Base-by-base conservation (phyloP, 2,797 vertebrate genomes). In the Lacerta agilis region DNA sequence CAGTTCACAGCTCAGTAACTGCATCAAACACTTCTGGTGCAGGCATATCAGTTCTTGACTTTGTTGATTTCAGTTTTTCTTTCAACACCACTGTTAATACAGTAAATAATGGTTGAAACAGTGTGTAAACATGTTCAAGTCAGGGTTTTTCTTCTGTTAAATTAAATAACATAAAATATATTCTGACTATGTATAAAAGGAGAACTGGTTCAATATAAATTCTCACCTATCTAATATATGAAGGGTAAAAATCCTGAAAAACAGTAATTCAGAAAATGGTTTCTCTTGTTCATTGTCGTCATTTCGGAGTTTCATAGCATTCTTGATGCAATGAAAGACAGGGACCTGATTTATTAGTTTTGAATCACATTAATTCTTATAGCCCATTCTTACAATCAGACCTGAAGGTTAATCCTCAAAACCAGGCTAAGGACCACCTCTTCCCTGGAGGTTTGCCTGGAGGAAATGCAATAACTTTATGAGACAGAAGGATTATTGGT, bases 111-210 rank as follows among this genome's bases (percentile, higher is more conserved):
- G 55, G 25, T 27, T 76, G 58, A 75, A 81, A 82, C 23, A 36
- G 58, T 49, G 13, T 45, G 8, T 33, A 79, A 43, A 66, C 15
- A 66, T 38, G 18, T 66, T 82, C 38, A 27, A n/a, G 20, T 75
- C 5, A 36, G 18, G 25, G 29, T 25, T 11, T 61, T 18, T 8
- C 8, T 29, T 72, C 33, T 18, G 82, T 33, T 36, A 36, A 36
- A 89, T 82, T n/a, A 85, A 92, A 77, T 76, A 79, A 20, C 36
- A 1, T 67, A 58, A n/a, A 41, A 83, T 88, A 94, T 85, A 89
- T 67, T 64, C 43, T 33, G 1, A 4, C 72, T 88, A 90, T 87
- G 25, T 88, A 93, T 79, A 64, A 49, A 79, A 67, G 75, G 49
- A 90, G 91, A n/a, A 79, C 73, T 86, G 82, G 9, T 67, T 91